Evolutionary conservation across 2,888 invertebrate genomes (phyloP), one percentile per base, ranked within the genome.

Genomic region (Phyto melanocephala): DNA sequence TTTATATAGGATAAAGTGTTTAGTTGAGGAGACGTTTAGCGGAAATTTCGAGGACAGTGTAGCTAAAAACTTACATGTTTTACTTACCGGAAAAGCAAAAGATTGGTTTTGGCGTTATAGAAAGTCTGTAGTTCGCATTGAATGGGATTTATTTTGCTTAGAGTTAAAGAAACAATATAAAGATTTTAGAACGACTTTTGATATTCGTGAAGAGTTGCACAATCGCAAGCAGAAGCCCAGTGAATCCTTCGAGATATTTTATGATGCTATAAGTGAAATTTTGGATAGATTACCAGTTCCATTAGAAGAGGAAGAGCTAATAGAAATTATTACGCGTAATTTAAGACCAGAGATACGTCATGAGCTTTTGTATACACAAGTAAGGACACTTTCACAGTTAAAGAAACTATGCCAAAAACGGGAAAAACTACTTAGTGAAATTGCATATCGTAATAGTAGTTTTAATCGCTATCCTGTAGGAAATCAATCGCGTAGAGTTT

Each of bases 281-380:
- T 6, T 24, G 11, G 70, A 70, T 33, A 11, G 20, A 13, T 17
- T 71, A 20, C n/a, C n/a, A 15, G n/a, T n/a, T n/a, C 60, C 71
- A 2, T 13, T 71, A 5, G 2, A 11, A 4, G 71, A 71, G 13
- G 1, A 28, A 11, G 71, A 71, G 17, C 2, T 47, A 11, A 60
- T 71, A 1, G 71, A 71, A 47, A 60, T 71, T 24, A n/a, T 71
- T 1, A 58, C 11, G 4, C 28, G 47, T 10, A 71, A 71, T n/a
- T 17, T 71, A 1, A 7, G 42, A 8, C 71, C 71, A 7, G 71
- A 71, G 28, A 71, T 71, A 11, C 33, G 71, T 6, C 47, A 65
- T 15, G 65, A 65, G 17, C 17, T 65, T 7, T 35, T 71, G 11
- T 70, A 56, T 45, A 47, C 58, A 15, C n/a, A 37, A 2, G 42